Evolutionary conservation across 2,888 invertebrate genomes (phyloP).

Genomic region (Phaedon cochleariae): DNA sequence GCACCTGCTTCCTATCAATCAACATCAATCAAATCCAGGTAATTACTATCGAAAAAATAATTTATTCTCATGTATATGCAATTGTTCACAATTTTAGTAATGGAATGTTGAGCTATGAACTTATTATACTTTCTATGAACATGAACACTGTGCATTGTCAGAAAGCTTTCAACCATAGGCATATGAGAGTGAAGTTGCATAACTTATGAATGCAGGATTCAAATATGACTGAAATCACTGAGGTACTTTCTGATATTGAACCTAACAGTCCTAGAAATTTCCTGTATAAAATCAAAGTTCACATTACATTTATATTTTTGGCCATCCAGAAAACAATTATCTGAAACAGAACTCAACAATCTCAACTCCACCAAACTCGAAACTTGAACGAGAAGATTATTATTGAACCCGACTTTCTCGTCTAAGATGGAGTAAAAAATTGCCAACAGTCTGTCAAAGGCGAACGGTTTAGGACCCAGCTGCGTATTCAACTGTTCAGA

Average conservation of each 20-base stretch:
- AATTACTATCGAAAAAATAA: too few species aligned
- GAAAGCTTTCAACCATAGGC: too few species aligned
- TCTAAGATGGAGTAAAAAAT: constrained; percentile 75
- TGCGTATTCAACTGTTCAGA: constrained; percentile 71
- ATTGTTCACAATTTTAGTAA: too few species aligned
- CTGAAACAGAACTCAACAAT: constrained; percentile 74
- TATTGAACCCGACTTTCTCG: constrained; percentile 84
- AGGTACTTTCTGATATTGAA: constrained; percentile 81
- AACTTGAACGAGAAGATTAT: constrained; percentile 87
- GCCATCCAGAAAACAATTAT: constrained; percentile 78
- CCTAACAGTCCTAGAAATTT: constrained; percentile 79
- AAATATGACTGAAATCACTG: constrained; percentile 70
- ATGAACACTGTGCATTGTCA: too few species aligned
- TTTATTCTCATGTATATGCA: too few species aligned
- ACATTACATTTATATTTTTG: constrained; percentile 90
- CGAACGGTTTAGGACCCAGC: constrained; percentile 78
- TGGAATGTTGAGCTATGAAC: too few species aligned
- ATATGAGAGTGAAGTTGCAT: too few species aligned
- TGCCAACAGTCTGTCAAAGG: constrained; percentile 52
- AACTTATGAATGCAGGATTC: not conserved
- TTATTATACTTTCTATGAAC: too few species aligned
- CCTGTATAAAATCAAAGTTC: constrained; percentile 80
- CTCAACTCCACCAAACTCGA: constrained; percentile 86
- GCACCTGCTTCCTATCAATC: too few species aligned
- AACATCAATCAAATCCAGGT: too few species aligned